These are phyloP conservation scores for Silvanus unidentatus DNA, from an alignment of 2,888 invertebrate species.

Conservation along the genomic window DNA sequence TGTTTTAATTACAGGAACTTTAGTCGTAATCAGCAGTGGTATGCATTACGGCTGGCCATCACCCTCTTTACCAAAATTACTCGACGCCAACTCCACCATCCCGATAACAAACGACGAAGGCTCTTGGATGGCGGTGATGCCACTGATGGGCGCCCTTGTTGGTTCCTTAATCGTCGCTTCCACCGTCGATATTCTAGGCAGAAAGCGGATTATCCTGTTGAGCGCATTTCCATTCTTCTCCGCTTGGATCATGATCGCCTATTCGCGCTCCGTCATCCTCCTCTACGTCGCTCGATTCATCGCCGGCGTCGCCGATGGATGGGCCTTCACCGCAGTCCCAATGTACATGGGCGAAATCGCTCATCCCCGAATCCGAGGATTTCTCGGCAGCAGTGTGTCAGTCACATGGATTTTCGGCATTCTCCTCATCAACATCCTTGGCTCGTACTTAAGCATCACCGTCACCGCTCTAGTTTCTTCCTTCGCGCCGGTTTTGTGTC, in stretches of 20 bases:
- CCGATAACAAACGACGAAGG: constrained; percentile 48
- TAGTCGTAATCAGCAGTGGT: constrained; percentile 40
- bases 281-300: constrained; percentile 53
- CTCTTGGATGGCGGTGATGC: constrained; percentile 62
- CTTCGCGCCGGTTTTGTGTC: constrained; percentile 45
- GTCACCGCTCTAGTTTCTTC: constrained; percentile 49
- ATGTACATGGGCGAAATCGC: constrained; percentile 60
- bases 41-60: constrained; percentile 57
- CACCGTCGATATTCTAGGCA: constrained; percentile 59
- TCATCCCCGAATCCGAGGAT: constrained; percentile 52
- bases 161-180: constrained; percentile 60
- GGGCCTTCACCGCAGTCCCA: constrained; percentile 46
- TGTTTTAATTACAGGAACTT: constrained; percentile 36
- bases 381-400: constrained; percentile 54
- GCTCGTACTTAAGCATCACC: constrained; percentile 47
- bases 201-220: constrained; percentile 58
- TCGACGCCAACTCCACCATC: constrained; percentile 25
- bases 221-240: constrained; percentile 53
- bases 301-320: constrained; percentile 55
- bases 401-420: constrained; percentile 51
- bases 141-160: constrained; percentile 58
- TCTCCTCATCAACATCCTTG: constrained; percentile 49
- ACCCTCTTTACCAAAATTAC: constrained; percentile 54
- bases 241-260: constrained; percentile 59
- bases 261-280: constrained; percentile 51